Conservation (phyloP, 1,140 invertebrate species). For the Musca vetustissima region DNA sequence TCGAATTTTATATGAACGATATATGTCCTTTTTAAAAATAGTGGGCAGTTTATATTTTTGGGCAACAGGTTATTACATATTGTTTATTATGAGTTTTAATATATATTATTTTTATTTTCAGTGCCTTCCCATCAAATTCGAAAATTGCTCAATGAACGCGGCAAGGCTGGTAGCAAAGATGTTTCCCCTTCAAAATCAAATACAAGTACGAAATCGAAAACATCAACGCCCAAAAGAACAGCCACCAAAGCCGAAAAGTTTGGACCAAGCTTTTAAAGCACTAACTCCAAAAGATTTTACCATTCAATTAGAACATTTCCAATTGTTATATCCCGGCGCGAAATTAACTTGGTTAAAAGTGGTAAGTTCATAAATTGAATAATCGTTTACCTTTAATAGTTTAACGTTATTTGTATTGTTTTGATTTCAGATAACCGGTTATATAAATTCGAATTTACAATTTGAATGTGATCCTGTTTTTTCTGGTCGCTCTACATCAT, state of each 20-base stretch:
- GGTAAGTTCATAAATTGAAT: conserved; percentile 30
- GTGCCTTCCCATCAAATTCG: conserved; percentile 45
- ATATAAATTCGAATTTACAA: conserved; percentile 37
- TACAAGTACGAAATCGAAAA: conserved; percentile 46
- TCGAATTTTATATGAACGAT: too few species aligned
- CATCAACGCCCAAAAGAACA: conserved; percentile 59
- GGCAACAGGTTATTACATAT: too few species aligned
- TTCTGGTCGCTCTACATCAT: conserved; percentile 43
- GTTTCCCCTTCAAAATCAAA: conserved; percentile 25
- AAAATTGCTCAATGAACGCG: conserved; percentile 35
- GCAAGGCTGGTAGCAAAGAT: conserved; percentile 26
- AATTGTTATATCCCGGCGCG: conserved; percentile 41
- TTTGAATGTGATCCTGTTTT: conserved; percentile 49
- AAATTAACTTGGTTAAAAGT: conserved; percentile 47
- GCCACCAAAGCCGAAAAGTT: conserved; percentile 65
- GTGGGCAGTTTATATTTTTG: too few species aligned
- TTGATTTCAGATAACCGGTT: conserved; percentile 28
- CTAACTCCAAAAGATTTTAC: conserved; percentile 44
- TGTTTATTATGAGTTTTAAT: too few species aligned
- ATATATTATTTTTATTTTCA: too few species aligned
- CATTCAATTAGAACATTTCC: conserved; percentile 42
- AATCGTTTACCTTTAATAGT: too few species aligned
- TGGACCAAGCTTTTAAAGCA: conserved; percentile 63
- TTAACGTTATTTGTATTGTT: neutral
- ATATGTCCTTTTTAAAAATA: too few species aligned